phyloP scores from a whole-genome alignment of 2,797 vertebrate genomes.

The Squalus acanthias region DNA sequence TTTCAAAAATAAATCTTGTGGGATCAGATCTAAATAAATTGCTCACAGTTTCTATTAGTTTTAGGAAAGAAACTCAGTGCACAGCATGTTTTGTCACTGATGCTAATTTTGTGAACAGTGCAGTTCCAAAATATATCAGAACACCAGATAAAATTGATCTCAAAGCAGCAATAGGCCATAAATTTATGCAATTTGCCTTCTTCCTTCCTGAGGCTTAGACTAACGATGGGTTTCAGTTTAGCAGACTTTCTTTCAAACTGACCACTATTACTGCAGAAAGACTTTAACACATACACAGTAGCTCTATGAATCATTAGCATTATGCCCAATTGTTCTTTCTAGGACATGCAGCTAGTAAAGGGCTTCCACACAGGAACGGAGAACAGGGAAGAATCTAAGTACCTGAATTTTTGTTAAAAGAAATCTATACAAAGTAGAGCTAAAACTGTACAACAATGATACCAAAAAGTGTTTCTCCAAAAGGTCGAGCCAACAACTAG shows the following conservation, averaged over 20 bases:
- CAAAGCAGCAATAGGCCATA: not conserved
- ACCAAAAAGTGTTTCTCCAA: not conserved
- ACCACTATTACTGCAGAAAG: not conserved
- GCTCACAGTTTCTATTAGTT: not conserved
- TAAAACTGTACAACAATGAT: not conserved
- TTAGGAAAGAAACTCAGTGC: not conserved
- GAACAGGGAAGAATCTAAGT: not conserved
- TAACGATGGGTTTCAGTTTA: not conserved
- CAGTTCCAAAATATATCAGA: not conserved
- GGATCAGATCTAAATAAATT: not conserved
- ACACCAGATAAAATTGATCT: not conserved
- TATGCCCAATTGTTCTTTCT: not conserved
- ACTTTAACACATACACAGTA: not conserved
- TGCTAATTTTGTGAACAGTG: not conserved
- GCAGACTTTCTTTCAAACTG: not conserved
- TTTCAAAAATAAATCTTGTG: not conserved
- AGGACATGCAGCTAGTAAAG: too few species aligned
- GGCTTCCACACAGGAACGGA: not conserved
- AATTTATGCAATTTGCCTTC: not conserved
- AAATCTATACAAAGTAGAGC: not conserved
- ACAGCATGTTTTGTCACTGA: not conserved
- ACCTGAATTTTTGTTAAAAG: not conserved
- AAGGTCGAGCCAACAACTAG: not conserved
- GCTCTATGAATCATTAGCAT: not conserved
- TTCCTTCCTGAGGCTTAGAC: not conserved